Evolutionary conservation across 2,888 invertebrate species (phyloP), one percentile per base, ranked within the genome.

Genomic region (Ametastegia equiseti): DNA sequence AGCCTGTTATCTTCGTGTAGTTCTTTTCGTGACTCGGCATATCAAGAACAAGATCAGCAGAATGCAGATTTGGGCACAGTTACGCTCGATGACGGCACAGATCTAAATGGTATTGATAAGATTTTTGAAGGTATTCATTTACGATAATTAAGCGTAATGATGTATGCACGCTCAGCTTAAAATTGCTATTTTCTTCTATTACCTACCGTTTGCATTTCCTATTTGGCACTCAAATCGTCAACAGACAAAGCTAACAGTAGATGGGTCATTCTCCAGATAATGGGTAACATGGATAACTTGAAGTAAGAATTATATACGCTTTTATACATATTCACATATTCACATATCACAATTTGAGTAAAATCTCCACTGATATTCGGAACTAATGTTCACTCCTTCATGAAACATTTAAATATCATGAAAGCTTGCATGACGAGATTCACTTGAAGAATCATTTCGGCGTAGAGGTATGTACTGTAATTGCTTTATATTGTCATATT

Each of bases 21-120:
- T 92, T 97, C 97, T 78, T 97, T 97, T 93, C 95, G 97, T 87
- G 97, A 97, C 92, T 96, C 96, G 84, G 96, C 96, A 85, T 96
- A 95, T 91, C 95, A 96, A 87, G 96, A 96, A 84, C 93, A 93
- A 86, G 93, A 93, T 83, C 93, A 93, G 86, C 93, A 92, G 83
- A 90, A 89, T 83, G 87, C 90, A 45, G 92, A 92, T 82, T 93
- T 92, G 83, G 92, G 92, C 88, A 92, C 92, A 85, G 93, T 93
- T 86, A 88, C 88, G 71, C 88, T 90, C 81, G 94, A 94, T 85
- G 93, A 94, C 85, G 93, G 93, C 89, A 93, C 94, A 85, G 92
- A 92, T 88, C 90, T 93, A 90, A 93, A 93, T 92, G 93, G 93
- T 91, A 92, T 93, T 91, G 93, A 93, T 92, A 92, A 92, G 90